Base-by-base conservation (phyloP, 2,888 invertebrate species). In the Apotomis turbidana region DNA sequence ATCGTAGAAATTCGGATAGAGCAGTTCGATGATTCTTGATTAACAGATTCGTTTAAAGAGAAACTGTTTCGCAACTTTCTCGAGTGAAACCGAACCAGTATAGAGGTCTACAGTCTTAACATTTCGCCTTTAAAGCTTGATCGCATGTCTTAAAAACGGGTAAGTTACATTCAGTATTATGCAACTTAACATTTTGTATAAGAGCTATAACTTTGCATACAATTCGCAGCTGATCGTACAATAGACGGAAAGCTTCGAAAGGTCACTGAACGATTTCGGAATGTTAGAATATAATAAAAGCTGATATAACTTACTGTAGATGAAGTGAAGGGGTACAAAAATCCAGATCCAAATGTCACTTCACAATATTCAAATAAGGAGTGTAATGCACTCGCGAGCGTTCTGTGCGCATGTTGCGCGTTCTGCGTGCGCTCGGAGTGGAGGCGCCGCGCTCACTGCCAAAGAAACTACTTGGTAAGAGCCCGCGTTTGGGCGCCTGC, bases 381-480 rank as follows among this genome's bases (percentile, higher is more conserved):
- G 84, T 82, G 78, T 78, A 78, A 81, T 81, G 77, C 91, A 93
- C 90, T 90, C 91, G 90, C 91, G 92, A 74, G 76, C 77, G 76
- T 79, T 83, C 80, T 80, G 80, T 82, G 86, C 85, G 88, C 92
- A 91, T 91, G 85, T 80, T 88, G 81, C 27, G 80, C 80, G 80
- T 27, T 27, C 27, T 27, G 79, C 79, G 85, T 79, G 80, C 84
- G 87, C 84, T 87, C 86, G 84, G 77, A 81, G 74, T 78, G 88
- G 83, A 81, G 85, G 88, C 86, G 87, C 88, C 87, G 87, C 88
- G 87, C 86, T 86, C 83, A 90, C 91, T 90, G 87, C 78, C 57
- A 2, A 27, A 27, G 27, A 27, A 27, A 27, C 27, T 27, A 27
- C 27, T 27, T 27, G 27, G 27, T 27, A 41, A 41, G 58, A 71